These are phyloP conservation scores for Lemur catta DNA, from an alignment of 2,797 vertebrate genomes.

Conservation along the genomic window DNA sequence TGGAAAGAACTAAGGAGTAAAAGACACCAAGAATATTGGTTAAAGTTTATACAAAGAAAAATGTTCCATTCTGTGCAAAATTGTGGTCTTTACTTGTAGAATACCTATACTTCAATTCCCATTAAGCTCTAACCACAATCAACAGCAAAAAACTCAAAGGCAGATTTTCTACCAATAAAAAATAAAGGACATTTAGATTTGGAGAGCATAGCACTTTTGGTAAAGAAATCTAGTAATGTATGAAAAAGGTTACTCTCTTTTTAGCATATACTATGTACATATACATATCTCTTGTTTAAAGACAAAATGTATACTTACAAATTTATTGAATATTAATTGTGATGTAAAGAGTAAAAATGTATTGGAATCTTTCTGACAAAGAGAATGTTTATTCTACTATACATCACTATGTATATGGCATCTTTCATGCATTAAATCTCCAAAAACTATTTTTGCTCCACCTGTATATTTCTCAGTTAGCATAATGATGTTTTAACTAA, in stretches of 20 bases:
- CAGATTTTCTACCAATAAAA: neutral
- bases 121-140: neutral
- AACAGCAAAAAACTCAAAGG: neutral
- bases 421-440: neutral
- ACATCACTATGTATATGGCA: rapidly evolving
- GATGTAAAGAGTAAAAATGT: neutral
- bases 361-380: neutral
- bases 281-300: neutral
- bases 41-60: neutral
- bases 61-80: neutral
- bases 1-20: neutral
- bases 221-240: neutral
- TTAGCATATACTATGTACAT: neutral
- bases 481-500: slow-evolving; percentile 51
- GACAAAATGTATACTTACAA: neutral
- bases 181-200: neutral
- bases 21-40: neutral
- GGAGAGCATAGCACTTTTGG: neutral
- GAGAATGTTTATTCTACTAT: neutral
- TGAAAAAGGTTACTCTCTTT: neutral
- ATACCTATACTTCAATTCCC: neutral
- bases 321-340: neutral
- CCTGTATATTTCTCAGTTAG: slow-evolving; percentile 27
- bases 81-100: neutral
- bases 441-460: slow-evolving; percentile 45